Base-by-base conservation (phyloP, 2,797 vertebrate genomes). In the Denticeps clupeoides region DNA sequence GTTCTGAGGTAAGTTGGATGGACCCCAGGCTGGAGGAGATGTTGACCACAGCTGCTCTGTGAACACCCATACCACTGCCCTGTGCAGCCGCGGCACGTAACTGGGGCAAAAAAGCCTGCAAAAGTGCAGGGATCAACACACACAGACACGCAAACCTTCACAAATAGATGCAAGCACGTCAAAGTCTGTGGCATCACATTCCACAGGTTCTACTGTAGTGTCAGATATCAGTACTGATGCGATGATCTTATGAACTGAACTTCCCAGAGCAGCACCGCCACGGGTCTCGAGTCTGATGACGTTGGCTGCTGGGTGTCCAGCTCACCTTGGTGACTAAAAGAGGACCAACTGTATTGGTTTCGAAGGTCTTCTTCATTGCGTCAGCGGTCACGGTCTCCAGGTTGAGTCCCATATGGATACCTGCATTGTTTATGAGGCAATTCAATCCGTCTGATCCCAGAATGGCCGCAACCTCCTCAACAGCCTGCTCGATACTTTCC, bases 371-470 rank as follows among this genome's bases (percentile, higher is more conserved):
- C 56, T 78, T 75, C 76, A 83, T 85, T 2, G 47, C 53, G 19
- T 79, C 74, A 10, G 62, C 65, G 0, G 69, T 79, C 3, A 82
- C 71, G 1, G 69, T 72, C 50, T 78, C 65, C 54, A 83, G 51
- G 13, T 76, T 66, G 1, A 49, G 55, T 0, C 31, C 1, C 8
- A 65, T 45, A 0, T 69, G 64, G 50, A 81, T 71, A n/a, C 68
- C 81, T 0, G 81, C 82, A 0, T 85, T 86, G 67, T 86, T 86
- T 38, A 86, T 78, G n/a, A 83, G 72, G 52, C 74, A 81, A 62
- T 69, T 81, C 21, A 84, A 62, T 0, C 79, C 82, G 31, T 69
- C 60, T 7, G 64, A 49, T 2, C 79, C 78, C 31, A 81, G 65
- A 0, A 82, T 69, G 21, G 72, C 68, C 27, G 63, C 62, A 45